Evolutionary conservation across 2,113 vertebrate species (phyloP), one percentile per base, ranked within the genome.

Genomic region (Corythornis madagascariensis): DNA sequence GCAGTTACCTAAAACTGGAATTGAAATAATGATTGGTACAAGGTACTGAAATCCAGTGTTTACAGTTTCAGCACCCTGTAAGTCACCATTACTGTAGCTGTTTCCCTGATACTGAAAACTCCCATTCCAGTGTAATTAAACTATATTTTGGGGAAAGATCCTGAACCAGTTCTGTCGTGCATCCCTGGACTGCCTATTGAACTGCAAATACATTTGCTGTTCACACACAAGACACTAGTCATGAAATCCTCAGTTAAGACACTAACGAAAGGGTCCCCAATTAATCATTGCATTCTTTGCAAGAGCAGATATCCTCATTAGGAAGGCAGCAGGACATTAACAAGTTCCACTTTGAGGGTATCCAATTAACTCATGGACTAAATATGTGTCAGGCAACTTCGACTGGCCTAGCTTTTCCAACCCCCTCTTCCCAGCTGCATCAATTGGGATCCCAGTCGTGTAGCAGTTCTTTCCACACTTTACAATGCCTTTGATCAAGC

Each of bases 291-390:
- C 64, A 57, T 83, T 94, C 81, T 72, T 28, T 60, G 74, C 80
- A 73, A 69, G 76, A 72, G 69, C 66, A 69, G 77, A 86, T 92
- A 88, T 33, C 40, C 92, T 96, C 93, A 94, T 96, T 94, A 96
- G 80, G 82, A 93, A 84, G 83, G 81, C 33, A 24, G 70, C 35
- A 73, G 72, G 55, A 91, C 76, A 86, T 67, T 83, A 86, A 81
- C 71, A 92, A 88, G 64, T 71, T 79, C 90, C 64, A 86, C 60
- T 83, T 80, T 78, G 60, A 72, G 85, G 42, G 67, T 40, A 85
- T 72, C 92, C 94, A 92, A 91, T 97, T 95, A 96, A 94, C 83
- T 92, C 59, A 40, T 83, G 22, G 8, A 63, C 89, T 83, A 90
- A 90, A 88, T 81, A 83, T n/a, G 80, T 64, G 73, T 89, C 93